Evolutionary conservation across 2,113 vertebrate species (phyloP), one percentile per base, ranked within the genome.

Genomic region (Platichthys flesus): DNA sequence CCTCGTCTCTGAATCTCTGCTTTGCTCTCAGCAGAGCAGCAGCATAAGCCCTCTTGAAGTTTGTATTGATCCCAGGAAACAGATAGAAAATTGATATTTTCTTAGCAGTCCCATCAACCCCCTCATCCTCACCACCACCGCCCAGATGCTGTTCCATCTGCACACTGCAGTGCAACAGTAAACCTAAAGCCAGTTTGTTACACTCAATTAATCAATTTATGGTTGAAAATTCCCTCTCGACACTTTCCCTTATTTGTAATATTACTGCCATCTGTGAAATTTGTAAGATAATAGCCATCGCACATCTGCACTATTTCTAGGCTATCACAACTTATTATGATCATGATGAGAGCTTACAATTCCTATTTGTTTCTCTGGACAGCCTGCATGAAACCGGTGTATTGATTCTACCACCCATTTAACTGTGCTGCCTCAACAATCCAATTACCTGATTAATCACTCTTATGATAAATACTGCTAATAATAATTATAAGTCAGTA

Each of bases 21-120:
- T 58, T 13, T 31, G 42, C 69, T 82, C 77, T 63, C 72, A 24
- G 67, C 37, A 58, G 59, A 71, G 70, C 76, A 28, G 67, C 74
- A 66, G 7, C 10, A 47, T 13, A 58, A 65, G 51, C 31, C 5
- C 26, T 74, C 51, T 64, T 64, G 80, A 74, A 85, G 66, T 49
- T 58, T 28, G 61, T 86, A 88, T 92, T 80, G 89, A 92, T 89
- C 76, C 40, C 14, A 62, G 69, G 65, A 73, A 90, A 73, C 63
- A 14, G 71, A 88, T 56, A 74, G 61, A 86, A 73, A 75, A 89
- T 87, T 49, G 58, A 83, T 79, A 81, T 79, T 81, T 85, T 82
- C 58, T 61, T 59, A 61, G 24, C 12, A 26, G 9, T 23, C 59
- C 40, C 26, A 49, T 40, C 54, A 23, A 1, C 55, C 56, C 49